These are phyloP conservation scores for Threskiornis aethiopicus DNA, from an alignment of 2,797 vertebrate genomes.

Conservation along the genomic window DNA sequence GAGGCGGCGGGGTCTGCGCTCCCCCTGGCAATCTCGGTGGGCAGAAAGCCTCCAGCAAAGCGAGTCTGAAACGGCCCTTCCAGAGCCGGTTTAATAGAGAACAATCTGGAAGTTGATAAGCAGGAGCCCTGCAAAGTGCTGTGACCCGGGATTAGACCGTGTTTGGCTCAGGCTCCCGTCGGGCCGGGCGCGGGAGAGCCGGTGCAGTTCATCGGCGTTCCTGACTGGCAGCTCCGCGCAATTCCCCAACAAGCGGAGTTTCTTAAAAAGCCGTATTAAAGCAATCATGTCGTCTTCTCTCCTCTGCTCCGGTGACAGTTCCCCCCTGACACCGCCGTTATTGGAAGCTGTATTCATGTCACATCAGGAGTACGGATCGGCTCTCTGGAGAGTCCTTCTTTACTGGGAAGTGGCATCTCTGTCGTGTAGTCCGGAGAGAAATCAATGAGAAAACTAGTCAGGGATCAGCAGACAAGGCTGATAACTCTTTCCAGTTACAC, in stretches of 20 bases:
- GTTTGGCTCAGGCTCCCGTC: neutral
- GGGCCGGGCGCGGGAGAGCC: neutral
- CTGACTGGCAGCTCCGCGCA: neutral
- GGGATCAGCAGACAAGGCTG: neutral
- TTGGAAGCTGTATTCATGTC: neutral
- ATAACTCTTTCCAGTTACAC: neutral
- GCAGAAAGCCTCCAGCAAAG: neutral
- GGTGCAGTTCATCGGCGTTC: neutral
- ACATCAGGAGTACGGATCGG: neutral
- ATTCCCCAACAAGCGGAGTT: neutral
- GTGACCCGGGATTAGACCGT: neutral
- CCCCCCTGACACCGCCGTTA: neutral
- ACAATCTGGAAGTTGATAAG: neutral
- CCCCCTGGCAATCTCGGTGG: too few species aligned
- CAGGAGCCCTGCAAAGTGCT: neutral
- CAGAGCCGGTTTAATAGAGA: neutral
- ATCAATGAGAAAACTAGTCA: neutral
- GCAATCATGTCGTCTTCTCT: slow-evolving; percentile 13
- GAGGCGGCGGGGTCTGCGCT: neutral
- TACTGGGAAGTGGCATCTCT: slow-evolving; percentile 20
- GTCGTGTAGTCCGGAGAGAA: neutral
- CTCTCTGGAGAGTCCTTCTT: slow-evolving; percentile 39
- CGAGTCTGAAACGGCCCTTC: neutral
- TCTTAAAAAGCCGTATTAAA: neutral
- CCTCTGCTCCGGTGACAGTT: neutral